phyloP scores from a whole-genome alignment of 2,888 invertebrate genomes.

The Drosophila acutilabella region DNA sequence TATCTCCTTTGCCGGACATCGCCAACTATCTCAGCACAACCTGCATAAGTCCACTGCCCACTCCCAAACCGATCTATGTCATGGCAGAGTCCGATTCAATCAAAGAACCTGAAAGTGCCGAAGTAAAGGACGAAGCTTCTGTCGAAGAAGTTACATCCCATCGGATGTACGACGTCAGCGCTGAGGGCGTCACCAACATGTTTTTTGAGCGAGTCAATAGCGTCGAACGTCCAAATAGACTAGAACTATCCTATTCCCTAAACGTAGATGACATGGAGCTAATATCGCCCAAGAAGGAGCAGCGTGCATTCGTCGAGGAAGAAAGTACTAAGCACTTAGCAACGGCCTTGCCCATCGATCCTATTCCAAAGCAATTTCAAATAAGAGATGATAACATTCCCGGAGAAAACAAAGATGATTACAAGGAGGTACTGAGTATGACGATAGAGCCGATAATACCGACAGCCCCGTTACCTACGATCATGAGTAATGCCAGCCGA shows the following conservation, averaged over 20 bases:
- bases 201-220: constrained; percentile 85
- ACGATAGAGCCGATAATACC: constrained; percentile 59
- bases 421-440: constrained; percentile 66
- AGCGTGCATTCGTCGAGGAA: constrained; percentile 38
- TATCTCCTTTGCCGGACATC: constrained; percentile 79
- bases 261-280: constrained; percentile 69
- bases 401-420: constrained; percentile 73
- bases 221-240: constrained; percentile 82
- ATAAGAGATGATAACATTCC: constrained; percentile 71
- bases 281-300: constrained; percentile 20
- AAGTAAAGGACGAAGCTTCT: background rate
- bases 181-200: constrained; percentile 84
- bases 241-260: constrained; percentile 82
- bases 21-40: constrained; percentile 60
- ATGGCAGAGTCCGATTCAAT: constrained; percentile 57
- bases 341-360: constrained; percentile 10
- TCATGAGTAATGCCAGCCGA: constrained; percentile 47
- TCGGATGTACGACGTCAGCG: constrained; percentile 77
- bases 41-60: constrained; percentile 73
- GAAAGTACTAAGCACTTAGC: constrained; percentile 22
- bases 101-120: constrained; percentile 52
- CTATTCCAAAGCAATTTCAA: constrained; percentile 4
- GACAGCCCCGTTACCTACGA: constrained; percentile 19
- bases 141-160: constrained; percentile 34
- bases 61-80: constrained; percentile 64